A percentile compares a stretch with the other conserved stretches of the same genome.
These are phyloP conservation scores for Lasiurus borealis DNA, from an alignment of 2,113 vertebrate species.

Conservation along the genomic window DNA sequence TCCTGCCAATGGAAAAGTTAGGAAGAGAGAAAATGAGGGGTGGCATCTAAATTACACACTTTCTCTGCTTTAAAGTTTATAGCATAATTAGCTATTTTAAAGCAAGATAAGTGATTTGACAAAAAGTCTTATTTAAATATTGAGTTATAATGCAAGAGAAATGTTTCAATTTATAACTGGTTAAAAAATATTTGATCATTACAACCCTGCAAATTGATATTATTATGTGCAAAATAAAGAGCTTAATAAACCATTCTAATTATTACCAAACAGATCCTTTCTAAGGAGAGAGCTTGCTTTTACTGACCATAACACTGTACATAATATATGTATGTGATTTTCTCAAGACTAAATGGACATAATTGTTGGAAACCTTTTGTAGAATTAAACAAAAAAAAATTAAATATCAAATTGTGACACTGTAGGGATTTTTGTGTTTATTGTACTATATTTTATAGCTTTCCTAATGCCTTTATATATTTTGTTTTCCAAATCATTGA, in stretches of 20 bases:
- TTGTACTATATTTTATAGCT: neutral
- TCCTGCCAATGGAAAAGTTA: neutral
- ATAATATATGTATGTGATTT: neutral
- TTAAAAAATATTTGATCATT: conserved; percentile 30
- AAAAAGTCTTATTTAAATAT: conserved; percentile 26
- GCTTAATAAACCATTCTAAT: neutral
- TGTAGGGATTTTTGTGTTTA: neutral
- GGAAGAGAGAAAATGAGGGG: neutral
- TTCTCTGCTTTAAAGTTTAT: neutral
- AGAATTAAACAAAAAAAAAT: neutral
- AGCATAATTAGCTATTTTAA: conserved; percentile 39
- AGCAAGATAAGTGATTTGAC: neutral
- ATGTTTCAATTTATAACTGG: neutral
- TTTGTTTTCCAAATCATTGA: conserved; percentile 32
- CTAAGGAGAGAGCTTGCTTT: neutral
- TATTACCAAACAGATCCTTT: neutral
- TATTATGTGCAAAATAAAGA: conserved; percentile 35
- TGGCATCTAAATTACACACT: neutral
- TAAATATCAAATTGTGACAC: neutral
- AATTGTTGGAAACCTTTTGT: neutral
- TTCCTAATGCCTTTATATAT: neutral
- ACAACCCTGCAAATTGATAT: conserved; percentile 11
- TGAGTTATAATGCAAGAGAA: neutral
- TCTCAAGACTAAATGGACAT: neutral
- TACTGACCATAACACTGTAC: neutral